Conservation (phyloP, 2,888 invertebrate genomes). For the Coelinius sp. region DNA sequence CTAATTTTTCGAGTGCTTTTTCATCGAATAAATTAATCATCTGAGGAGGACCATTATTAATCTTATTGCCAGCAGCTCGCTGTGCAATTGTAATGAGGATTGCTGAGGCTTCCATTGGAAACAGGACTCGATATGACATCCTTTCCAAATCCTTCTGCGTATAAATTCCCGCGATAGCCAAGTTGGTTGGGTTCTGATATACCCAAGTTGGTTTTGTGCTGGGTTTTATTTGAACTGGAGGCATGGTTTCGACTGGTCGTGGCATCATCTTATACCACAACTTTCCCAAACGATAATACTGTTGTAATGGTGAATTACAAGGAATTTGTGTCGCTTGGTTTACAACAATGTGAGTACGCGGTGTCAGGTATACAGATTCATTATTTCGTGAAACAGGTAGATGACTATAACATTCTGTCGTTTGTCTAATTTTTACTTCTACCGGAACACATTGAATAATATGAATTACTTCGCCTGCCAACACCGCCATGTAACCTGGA, state of each 20-base stretch:
- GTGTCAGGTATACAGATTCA: conserved; percentile 42
- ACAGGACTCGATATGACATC: conserved; percentile 1
- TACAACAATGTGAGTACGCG: conserved; percentile 49
- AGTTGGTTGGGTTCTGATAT: background rate
- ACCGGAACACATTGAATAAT: conserved; percentile 35
- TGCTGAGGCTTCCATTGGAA: background rate
- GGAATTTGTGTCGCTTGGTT: conserved; percentile 43
- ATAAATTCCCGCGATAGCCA: background rate
- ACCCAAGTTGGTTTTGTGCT: background rate
- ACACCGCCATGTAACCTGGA: conserved; percentile 21
- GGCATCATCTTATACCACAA: background rate
- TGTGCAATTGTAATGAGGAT: conserved; percentile 19
- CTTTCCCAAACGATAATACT: background rate
- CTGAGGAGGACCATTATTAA: conserved; percentile 29
- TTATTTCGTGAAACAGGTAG: conserved; percentile 25
- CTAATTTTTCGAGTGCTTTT: background rate
- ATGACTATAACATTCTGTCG: conserved; percentile 46
- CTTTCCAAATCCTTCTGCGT: background rate
- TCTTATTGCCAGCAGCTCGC: background rate
- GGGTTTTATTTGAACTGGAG: background rate
- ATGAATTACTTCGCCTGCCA: conserved; percentile 17
- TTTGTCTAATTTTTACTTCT: conserved; percentile 47
- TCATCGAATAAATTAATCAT: conserved; percentile 27
- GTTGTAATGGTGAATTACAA: conserved; percentile 31
- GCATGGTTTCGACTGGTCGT: background rate